Base-by-base conservation (phyloP, 2,797 vertebrate genomes). In the Clamator glandarius region DNA sequence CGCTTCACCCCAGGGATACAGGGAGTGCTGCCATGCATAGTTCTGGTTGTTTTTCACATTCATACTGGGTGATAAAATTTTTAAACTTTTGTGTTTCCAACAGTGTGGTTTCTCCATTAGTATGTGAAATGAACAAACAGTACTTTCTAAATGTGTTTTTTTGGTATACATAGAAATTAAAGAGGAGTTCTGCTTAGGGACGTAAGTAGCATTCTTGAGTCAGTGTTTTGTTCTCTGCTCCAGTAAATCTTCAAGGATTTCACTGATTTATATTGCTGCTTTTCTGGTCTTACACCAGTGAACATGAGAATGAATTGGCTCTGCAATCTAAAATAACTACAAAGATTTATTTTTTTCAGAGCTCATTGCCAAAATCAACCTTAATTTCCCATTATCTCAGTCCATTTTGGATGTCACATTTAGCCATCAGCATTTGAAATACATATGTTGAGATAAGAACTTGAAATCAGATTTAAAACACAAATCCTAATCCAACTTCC, bases 211-310 rank as follows among this genome's bases (percentile, higher is more conserved):
- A 18, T 82, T 89, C 76, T 85, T 61, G 68, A 75, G 42, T 42
- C 89, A n/a, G 2, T 70, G 26, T 90, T 94, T 87, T 86, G 46
- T 85, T 94, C 31, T 67, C 59, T 81, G 50, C 76, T 75, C 8
- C 35, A 62, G 78, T 83, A 89, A 92, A 95, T 89, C 87, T 81
- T 58, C 58, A 66, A 73, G 54, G 72, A 90, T 94, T 92, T 95
- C 50, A 73, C 8, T 90, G 88, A 92, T 84, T 93, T 93, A 78
- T 92, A 15, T 82, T 64, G 50, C 46, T 64, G 92, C 72, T 92
- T 50, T 89, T 87, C 79, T 91, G 69, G 58, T 95, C 84, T 87
- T 93, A 87, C 31, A 91, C 55, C 76, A 67, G 42, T 21, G 35
- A 91, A 75, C 58, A 59, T 46, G 84, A 89, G 87, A 91, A 89